phyloP scores from a whole-genome alignment of 2,888 invertebrate genomes.

The Agrochola lota region DNA sequence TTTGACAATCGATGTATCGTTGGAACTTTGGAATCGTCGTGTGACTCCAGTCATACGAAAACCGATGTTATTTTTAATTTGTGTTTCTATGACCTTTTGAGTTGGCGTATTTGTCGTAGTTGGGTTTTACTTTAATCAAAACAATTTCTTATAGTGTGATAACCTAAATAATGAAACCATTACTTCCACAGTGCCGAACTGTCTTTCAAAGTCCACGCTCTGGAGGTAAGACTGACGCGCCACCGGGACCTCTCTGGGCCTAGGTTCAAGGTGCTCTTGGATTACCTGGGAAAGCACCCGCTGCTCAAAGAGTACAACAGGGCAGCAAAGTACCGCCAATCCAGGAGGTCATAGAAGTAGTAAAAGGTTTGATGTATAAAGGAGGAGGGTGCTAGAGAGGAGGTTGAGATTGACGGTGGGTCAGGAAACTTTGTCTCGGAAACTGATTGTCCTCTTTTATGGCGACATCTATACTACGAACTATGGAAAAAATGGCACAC shows the following conservation, averaged over 20 bases:
- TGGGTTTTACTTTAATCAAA: not conserved
- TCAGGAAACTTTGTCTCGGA: not conserved
- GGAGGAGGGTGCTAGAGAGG: not conserved
- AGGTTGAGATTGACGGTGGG: not conserved
- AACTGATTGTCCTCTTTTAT: constrained; percentile 9
- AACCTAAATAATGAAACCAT: not conserved
- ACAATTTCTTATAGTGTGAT: not conserved
- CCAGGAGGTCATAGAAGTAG: constrained; percentile 8
- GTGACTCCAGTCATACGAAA: too few relatives aligned
- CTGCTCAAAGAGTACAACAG: constrained; percentile 81
- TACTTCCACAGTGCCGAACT: constrained; percentile 80
- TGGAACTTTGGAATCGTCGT: too few relatives aligned
- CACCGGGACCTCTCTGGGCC: constrained; percentile 90
- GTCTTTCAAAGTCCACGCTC: constrained; percentile 89
- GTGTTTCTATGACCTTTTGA: not conserved
- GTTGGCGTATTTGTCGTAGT: not conserved
- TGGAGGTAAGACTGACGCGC: constrained; percentile 91
- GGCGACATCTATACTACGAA: not conserved
- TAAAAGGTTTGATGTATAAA: too few relatives aligned
- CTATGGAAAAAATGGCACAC: not conserved
- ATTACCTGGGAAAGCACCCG: constrained; percentile 84
- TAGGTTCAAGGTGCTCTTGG: constrained; percentile 83
- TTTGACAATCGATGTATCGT: too few relatives aligned
- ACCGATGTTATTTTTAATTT: not conserved
- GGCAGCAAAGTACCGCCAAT: constrained; percentile 63